Evolutionary conservation across 1,140 invertebrate species (phyloP).

Genomic region (Gyrodactylus salaris): DNA sequence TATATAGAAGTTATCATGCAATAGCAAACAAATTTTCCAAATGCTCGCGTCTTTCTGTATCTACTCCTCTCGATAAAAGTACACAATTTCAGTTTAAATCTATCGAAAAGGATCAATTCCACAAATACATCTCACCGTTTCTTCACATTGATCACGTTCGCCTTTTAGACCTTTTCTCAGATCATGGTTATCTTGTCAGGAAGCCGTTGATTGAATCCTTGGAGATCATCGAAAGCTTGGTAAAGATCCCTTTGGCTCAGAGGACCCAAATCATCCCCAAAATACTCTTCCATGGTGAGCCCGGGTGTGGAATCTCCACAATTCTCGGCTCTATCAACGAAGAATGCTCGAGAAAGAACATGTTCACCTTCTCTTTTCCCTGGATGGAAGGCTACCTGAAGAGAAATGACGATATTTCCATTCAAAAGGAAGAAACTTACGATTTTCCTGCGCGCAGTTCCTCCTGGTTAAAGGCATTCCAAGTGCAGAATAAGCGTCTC

Average conservation of each 20-base stretch:
- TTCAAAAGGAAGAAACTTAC: neutral
- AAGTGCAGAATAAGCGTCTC: neutral
- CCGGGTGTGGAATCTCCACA: neutral
- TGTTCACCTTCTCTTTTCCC: neutral
- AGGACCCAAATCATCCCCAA: neutral
- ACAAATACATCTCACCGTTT: neutral
- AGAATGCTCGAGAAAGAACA: neutral
- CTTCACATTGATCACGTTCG: neutral
- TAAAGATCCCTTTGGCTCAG: neutral
- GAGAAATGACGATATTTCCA: neutral
- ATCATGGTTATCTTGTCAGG: neutral
- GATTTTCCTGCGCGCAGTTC: neutral
- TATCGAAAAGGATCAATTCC: neutral
- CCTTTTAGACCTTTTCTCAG: neutral
- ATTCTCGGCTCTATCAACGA: neutral
- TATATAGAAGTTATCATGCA: no score
- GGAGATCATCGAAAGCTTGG: neutral
- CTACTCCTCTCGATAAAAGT: no score
- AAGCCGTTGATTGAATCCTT: neutral
- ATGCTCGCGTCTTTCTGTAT: no score
- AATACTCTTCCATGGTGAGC: neutral
- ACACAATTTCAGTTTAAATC: neutral
- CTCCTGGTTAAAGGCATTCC: neutral
- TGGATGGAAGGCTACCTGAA: neutral
- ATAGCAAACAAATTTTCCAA: no score